Evolutionary conservation across 2,797 vertebrate genomes (phyloP), one percentile per base, ranked within the genome.

Genomic region (Astyanax mexicanus): DNA sequence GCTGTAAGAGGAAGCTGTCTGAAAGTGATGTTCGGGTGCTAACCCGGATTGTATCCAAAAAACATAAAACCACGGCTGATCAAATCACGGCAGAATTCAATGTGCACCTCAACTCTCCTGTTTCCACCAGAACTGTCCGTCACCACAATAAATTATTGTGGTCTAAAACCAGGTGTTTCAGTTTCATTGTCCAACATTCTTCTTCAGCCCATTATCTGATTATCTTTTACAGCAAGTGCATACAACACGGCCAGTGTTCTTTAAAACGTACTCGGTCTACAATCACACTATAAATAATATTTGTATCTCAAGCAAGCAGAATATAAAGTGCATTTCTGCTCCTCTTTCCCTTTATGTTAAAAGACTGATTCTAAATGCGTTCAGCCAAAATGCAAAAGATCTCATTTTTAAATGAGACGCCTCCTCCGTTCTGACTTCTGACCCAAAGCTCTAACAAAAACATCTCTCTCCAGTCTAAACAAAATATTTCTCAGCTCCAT

Each of bases 361-460:
- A 10, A 77, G 27, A 69, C 19, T 5, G 29, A n/a, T n/a, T 75
- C 62, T 38, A 67, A 80, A 74, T n/a, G 25, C 51, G 21, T 44
- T 58, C 67, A 67, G 75, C 27, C 52, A 68, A 64, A 75, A 65
- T 55, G 5, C 17, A 37, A 62, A 55, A 40, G 37, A 54, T 73
- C 27, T 32, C n/a, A n/a, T 55, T 77, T 82, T 77, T 13, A 74
- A 74, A 69, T 32, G 12, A 71, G 70, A 77, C 58, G 40, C 75
- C 67, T 70, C 74, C 49, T 62, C 67, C 71, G 9, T 38, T 77
- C 47, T 44, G 58, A 51, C 29, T 65, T 5, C 25, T 57, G 75
- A 71, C 68, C 75, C 49, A 55, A 68, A 40, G 35, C 37, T 32
- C 42, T 66, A 32, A 38, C 32, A 19, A n/a, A n/a, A n/a, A 12